phyloP scores from a whole-genome alignment of 2,888 invertebrate species.

The Griposia aprilina region DNA sequence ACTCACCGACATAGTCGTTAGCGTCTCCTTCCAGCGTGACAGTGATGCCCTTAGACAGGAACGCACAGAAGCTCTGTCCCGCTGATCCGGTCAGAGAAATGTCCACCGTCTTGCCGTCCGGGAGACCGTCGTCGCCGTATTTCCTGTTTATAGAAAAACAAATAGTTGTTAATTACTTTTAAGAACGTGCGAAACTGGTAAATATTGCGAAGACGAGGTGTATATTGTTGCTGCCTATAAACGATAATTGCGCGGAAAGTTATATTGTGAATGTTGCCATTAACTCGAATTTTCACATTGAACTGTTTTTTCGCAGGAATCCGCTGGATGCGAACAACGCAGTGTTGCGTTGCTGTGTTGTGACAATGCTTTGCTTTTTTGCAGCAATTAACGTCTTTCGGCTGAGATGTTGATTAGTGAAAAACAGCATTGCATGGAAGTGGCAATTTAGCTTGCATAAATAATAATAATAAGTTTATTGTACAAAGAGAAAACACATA shows the following conservation, averaged over 20 bases:
- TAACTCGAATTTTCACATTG: neutral
- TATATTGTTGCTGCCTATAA: neutral
- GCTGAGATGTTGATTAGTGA: neutral
- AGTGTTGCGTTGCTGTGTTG: no score
- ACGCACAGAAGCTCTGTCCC: slow-evolving; percentile 99
- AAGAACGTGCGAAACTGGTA: neutral
- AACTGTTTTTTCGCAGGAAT: neutral
- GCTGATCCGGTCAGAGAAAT: slow-evolving; percentile 97
- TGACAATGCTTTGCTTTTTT: neutral
- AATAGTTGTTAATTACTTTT: neutral
- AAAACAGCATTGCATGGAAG: neutral
- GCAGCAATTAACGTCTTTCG: neutral
- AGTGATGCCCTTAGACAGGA: slow-evolving; percentile 96
- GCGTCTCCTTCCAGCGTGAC: slow-evolving; percentile 98
- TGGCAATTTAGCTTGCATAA: neutral
- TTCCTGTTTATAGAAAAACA: slow-evolving; percentile 90
- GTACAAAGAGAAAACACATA: no score
- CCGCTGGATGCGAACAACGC: neutral
- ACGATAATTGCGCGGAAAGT: neutral
- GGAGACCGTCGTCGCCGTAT: slow-evolving; percentile 96
- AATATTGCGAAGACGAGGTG: neutral
- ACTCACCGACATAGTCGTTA: slow-evolving; percentile 98
- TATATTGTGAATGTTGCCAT: neutral
- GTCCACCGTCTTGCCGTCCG: slow-evolving; percentile 93
- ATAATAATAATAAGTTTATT: no score